phyloP scores from a whole-genome alignment of 1,140 invertebrate genomes.

The Drosophila grimshawi region DNA sequence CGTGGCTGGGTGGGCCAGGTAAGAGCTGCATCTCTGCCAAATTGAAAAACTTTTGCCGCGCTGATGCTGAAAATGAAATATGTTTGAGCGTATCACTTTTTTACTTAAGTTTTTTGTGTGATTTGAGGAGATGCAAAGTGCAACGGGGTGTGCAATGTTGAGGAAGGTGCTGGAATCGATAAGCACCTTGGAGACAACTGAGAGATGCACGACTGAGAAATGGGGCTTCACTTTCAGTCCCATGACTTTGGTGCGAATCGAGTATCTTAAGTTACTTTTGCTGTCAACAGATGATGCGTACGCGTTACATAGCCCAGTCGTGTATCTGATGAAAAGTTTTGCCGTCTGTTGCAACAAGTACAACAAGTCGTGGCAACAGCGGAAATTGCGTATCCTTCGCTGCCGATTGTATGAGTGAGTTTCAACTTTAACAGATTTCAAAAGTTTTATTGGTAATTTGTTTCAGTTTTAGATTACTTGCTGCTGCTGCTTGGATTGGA shows the following conservation, averaged over 20 bases:
- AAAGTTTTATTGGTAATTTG: constrained; percentile 12
- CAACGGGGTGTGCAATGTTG: constrained; percentile 27
- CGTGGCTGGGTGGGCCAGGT: constrained; percentile 9
- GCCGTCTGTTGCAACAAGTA: constrained; percentile 9
- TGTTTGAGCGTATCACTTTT: constrained; percentile 51
- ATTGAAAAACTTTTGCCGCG: constrained; percentile 79
- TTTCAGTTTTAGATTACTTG: background rate
- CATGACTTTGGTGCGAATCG: constrained; percentile 24
- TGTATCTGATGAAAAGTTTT: constrained; percentile 11
- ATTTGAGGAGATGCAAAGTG: constrained; percentile 24
- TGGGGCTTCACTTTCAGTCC: constrained; percentile 27
- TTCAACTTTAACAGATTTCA: background rate
- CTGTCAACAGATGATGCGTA: constrained; percentile 38
- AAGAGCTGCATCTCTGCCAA: constrained; percentile 46
- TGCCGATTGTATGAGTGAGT: background rate
- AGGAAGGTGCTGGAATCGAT: constrained; percentile 50
- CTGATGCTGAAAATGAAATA: constrained; percentile 79
- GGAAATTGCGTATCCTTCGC: constrained; percentile 6
- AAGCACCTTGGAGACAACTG: constrained; percentile 28
- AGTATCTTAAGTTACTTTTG: constrained; percentile 56
- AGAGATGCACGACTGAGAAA: constrained; percentile 29
- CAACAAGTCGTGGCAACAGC: background rate
- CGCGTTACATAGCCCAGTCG: background rate
- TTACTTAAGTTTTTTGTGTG: background rate
- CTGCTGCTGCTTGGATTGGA: background rate